Conservation (phyloP, 1,140 invertebrate species). For the Caenorhabditis tropicalis region DNA sequence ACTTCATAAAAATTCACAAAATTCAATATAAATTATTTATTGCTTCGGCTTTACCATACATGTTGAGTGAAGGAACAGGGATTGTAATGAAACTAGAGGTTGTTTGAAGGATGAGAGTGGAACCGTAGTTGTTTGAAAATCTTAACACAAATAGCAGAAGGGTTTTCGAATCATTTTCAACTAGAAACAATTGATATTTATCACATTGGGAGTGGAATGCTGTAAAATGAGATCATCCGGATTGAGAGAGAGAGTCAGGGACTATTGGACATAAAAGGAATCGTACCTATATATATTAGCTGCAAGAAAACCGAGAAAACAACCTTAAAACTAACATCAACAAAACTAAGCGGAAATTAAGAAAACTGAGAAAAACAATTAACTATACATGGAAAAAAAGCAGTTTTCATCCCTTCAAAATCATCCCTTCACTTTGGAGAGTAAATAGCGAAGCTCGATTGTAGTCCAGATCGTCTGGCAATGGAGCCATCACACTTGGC, state of each 20-base stretch:
- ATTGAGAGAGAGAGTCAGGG: not conserved
- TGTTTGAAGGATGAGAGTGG: not conserved
- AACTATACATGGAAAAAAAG: too few relatives aligned
- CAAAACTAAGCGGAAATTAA: not conserved
- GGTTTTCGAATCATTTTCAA: not conserved
- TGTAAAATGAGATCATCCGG: not conserved
- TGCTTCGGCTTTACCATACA: too few relatives aligned
- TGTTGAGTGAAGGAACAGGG: too few relatives aligned
- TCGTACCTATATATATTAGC: not conserved
- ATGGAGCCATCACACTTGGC: not conserved
- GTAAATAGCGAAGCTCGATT: too few relatives aligned
- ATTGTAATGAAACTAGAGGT: not conserved
- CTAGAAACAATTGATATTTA: not conserved
- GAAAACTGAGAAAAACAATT: not conserved
- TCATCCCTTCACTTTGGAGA: not conserved
- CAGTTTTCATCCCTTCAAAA: too few relatives aligned
- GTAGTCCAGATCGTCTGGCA: not conserved
- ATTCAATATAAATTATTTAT: not conserved
- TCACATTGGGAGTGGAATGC: slow-evolving; percentile 12
- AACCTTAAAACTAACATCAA: not conserved
- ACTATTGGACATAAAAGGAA: not conserved
- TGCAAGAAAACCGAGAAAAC: not conserved
- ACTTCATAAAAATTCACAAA: too few relatives aligned
- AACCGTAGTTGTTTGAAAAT: not conserved
- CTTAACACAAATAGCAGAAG: not conserved